These are phyloP conservation scores for Parambassis ranga DNA, from an alignment of 2,797 vertebrate species.

Conservation along the genomic window DNA sequence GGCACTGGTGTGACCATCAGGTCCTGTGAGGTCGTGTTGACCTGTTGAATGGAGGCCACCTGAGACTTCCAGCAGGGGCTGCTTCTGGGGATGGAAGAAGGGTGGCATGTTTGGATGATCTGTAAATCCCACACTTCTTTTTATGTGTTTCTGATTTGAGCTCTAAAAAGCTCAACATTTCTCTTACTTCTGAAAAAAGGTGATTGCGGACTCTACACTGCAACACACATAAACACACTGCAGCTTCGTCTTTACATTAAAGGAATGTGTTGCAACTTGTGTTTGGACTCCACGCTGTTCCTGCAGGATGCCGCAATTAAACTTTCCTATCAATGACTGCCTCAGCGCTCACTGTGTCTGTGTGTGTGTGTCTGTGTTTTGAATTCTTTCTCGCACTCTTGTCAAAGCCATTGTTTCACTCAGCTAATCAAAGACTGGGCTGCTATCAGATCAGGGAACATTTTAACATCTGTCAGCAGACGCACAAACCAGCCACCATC, in stretches of 20 bases:
- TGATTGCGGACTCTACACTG: neutral
- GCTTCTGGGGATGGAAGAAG: too few relatives aligned
- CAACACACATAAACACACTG: neutral
- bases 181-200: neutral
- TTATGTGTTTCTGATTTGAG: too few relatives aligned
- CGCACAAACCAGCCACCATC: neutral
- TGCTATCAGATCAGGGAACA: constrained; percentile 49
- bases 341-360: neutral
- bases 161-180: too few relatives aligned
- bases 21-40: constrained; percentile 53
- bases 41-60: constrained; percentile 27
- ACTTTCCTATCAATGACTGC: constrained; percentile 27
- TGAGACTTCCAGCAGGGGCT: constrained; percentile 4
- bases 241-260: neutral
- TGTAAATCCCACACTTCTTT: too few relatives aligned
- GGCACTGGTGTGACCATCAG: constrained; percentile 45
- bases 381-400: constrained; percentile 8
- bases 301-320: constrained; percentile 65
- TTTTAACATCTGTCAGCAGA: constrained; percentile 50
- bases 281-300: constrained; percentile 39
- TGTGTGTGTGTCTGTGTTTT: constrained; percentile 13
- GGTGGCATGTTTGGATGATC: too few relatives aligned
- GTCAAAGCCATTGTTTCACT: constrained; percentile 43
- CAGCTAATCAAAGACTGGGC: constrained; percentile 55
- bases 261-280: constrained; percentile 15